Percentiles rank a stretch among this genome's conserved stretches.
Evolutionary conservation across 2,113 vertebrate species (phyloP).

Genomic region (Nibea coibor): DNA sequence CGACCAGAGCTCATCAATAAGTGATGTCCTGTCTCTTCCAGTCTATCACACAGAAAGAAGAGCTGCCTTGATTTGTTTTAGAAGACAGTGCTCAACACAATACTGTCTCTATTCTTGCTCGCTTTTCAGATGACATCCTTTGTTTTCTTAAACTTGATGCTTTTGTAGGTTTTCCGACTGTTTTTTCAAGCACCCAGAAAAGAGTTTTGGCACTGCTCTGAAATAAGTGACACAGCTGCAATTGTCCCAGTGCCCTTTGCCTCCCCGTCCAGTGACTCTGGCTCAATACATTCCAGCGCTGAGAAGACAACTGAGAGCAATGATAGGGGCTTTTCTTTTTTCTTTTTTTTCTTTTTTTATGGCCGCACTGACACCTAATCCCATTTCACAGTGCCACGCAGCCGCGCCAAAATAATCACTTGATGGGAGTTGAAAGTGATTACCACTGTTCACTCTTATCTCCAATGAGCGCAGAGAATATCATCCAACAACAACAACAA

Average conservation of each 20-base stretch:
- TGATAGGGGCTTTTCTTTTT: slow-evolving; percentile 26
- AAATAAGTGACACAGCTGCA: slow-evolving; percentile 37
- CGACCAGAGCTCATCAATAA: slow-evolving; percentile 77
- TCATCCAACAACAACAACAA: slow-evolving; percentile 69
- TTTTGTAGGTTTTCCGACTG: slow-evolving; percentile 25
- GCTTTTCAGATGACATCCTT: slow-evolving; percentile 18
- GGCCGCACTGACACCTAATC: slow-evolving; percentile 77
- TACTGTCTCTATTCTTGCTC: slow-evolving; percentile 18
- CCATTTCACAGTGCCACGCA: slow-evolving; percentile 73
- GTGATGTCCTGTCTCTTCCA: slow-evolving; percentile 76
- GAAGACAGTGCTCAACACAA: slow-evolving; percentile 45
- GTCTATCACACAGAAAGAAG: slow-evolving; percentile 67
- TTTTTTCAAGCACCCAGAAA: slow-evolving; percentile 25
- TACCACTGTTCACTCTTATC: slow-evolving; percentile 80
- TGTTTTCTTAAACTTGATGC: slow-evolving; percentile 28
- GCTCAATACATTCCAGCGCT: slow-evolving; percentile 66
- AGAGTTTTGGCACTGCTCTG: slow-evolving; percentile 23
- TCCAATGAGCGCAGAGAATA: slow-evolving; percentile 75
- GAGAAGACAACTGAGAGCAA: slow-evolving; percentile 57
- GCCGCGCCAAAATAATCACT: slow-evolving; percentile 78
- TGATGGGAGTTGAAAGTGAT: slow-evolving; percentile 82
- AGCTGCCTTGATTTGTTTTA: slow-evolving; percentile 65
- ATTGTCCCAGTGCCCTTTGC: slow-evolving; percentile 47
- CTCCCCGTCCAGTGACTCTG: slow-evolving; percentile 51
- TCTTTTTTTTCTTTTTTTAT: slow-evolving; percentile 40